Conservation (phyloP, 2,113 vertebrate genomes). For the Corydoras sp. region DNA sequence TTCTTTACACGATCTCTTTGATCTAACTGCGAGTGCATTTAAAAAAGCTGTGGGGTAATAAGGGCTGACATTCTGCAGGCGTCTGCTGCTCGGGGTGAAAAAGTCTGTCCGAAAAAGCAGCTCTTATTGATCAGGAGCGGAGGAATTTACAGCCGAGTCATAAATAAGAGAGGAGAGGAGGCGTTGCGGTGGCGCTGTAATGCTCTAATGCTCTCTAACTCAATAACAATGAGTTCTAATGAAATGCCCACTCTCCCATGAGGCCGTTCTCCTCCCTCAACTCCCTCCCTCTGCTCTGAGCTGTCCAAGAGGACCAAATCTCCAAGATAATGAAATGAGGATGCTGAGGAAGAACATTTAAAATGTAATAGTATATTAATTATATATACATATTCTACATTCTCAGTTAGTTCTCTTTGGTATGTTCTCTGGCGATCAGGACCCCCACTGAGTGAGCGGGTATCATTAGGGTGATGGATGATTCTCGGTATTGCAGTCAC, state of each 20-base stretch:
- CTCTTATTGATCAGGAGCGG: background rate
- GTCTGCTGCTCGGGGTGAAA: background rate
- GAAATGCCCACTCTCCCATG: slow-evolving; percentile 39
- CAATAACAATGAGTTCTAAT: slow-evolving; percentile 45
- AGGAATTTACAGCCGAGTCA: slow-evolving; percentile 18
- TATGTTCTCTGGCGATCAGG: too few species aligned
- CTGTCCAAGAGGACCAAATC: too few species aligned
- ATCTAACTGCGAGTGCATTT: background rate
- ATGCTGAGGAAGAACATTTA: too few species aligned
- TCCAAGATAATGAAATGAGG: too few species aligned
- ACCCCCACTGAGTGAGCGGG: too few species aligned
- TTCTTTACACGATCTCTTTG: too few species aligned
- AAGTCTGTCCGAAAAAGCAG: slow-evolving; percentile 1
- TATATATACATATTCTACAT: background rate
- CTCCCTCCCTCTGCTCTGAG: slow-evolving; percentile 14
- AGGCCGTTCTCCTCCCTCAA: slow-evolving; percentile 18
- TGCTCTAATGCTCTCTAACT: slow-evolving; percentile 41
- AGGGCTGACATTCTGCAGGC: background rate
- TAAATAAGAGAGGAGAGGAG: slow-evolving; percentile 24
- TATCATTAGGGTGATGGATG: too few species aligned
- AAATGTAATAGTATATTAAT: background rate
- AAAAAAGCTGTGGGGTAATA: background rate
- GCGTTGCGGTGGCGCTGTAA: slow-evolving; percentile 15
- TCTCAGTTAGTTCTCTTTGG: too few species aligned
- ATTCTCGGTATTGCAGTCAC: too few species aligned